Base-by-base conservation (phyloP, 2,888 invertebrate genomes). In the Drosophila differens region DNA sequence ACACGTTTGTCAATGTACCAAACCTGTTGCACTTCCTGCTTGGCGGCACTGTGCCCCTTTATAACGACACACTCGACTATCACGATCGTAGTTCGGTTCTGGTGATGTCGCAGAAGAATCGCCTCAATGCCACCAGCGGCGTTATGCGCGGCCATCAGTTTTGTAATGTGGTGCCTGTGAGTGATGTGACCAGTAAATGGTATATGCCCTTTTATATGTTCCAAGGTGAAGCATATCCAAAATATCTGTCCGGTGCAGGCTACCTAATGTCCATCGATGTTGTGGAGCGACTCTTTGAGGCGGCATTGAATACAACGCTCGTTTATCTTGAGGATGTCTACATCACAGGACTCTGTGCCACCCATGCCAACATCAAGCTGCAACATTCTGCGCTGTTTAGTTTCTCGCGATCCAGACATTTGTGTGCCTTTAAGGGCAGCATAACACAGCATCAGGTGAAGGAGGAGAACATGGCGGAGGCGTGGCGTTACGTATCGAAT, bases 181-280 rank as follows among this genome's bases (percentile, higher is more conserved):
- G 95, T 37, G 96, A 97, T 91, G 94, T 95, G 0, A 95, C 94
- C 62, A 96, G 96, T 90, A 98, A 98, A 93, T 97, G 97, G 97
- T 97, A 96, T 93, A 95, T 96, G 73, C 97, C 97, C 1, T 95
- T 95, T 39, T 97, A 97, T 91, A 96, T 97, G 96, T 97, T 95
- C 92, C 93, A 95, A 1, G 95, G 95, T 0, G 94, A 95, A 52
- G 94, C 95, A 55, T 97, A 97, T 94, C 97, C 97, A 4, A 95
- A 96, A 82, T 97, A 97, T 92, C 92, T 97, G 63, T 97, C 97
- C 0, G 97, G 97, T 16, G 96, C 97, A 1, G 97, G 96, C 3
- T 97, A 97, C 93, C 94, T 96, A 5, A 95, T 97, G 94, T 96
- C 97, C 1, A 92, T 95, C 2, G 95, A 95, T 81, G 95, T 96